Percentiles rank a stretch among this genome's conserved stretches.
Evolutionary conservation across 1,140 invertebrate genomes (phyloP).

Genomic region (Caerostris darwini): DNA sequence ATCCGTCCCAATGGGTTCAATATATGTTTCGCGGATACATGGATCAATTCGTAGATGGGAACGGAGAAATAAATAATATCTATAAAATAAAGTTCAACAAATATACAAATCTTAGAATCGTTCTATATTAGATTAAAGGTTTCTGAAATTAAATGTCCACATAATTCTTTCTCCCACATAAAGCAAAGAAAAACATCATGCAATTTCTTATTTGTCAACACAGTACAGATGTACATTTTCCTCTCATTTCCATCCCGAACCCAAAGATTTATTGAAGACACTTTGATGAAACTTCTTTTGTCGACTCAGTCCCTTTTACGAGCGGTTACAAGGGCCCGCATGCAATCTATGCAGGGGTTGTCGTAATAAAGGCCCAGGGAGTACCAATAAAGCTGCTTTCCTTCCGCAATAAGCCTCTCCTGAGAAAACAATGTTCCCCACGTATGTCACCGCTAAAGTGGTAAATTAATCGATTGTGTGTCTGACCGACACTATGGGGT

Average conservation of each 20-base stretch:
- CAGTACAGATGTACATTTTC: neutral
- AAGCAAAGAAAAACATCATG: neutral
- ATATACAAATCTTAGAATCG: no score
- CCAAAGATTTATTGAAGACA: neutral
- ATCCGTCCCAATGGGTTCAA: no score
- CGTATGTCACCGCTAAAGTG: neutral
- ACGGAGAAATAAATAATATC: no score
- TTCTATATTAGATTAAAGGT: no score
- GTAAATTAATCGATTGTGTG: constrained; percentile 39
- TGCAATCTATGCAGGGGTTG: neutral
- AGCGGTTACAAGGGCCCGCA: neutral
- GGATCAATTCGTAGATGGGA: no score
- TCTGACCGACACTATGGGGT: neutral
- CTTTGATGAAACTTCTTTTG: neutral
- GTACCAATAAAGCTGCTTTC: neutral
- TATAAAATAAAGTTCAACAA: no score
- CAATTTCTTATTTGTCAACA: neutral
- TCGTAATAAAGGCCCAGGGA: neutral
- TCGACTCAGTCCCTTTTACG: neutral
- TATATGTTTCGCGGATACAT: no score
- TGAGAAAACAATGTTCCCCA: constrained; percentile 1
- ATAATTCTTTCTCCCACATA: no score
- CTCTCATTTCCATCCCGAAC: neutral
- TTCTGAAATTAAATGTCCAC: no score
- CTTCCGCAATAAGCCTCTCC: neutral